Conservation (phyloP, 1,140 invertebrate genomes). For the Pseudomyrmex concolor region DNA sequence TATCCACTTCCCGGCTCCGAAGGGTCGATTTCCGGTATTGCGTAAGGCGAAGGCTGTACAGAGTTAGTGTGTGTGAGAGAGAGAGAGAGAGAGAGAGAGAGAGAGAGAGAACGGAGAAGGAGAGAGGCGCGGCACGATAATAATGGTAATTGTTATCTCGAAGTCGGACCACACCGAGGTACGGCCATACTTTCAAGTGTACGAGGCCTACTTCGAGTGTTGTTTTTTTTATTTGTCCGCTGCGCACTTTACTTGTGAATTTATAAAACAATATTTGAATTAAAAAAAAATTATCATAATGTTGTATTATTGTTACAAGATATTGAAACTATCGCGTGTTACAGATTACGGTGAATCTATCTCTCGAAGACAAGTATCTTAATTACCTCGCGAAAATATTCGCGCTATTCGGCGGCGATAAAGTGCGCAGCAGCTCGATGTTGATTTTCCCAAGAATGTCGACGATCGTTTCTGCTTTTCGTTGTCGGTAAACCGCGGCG, state of each 20-base stretch:
- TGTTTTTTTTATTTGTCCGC: not conserved
- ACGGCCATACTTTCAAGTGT: not conserved
- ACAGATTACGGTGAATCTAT: too few relatives aligned
- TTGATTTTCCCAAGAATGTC: constrained; percentile 60
- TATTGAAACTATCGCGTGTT: too few relatives aligned
- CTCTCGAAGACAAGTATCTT: too few relatives aligned
- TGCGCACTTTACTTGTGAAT: too few relatives aligned
- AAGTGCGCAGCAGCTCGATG: constrained; percentile 30
- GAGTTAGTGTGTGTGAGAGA: constrained; percentile 35
- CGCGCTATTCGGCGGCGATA: constrained; percentile 23
- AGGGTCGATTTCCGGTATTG: constrained; percentile 71
- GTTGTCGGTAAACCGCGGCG: not conserved
- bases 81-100: not conserved
- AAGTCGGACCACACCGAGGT: constrained; percentile 42
- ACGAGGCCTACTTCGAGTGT: not conserved
- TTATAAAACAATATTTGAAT: too few relatives aligned
- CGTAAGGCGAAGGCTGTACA: constrained; percentile 58
- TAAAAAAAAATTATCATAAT: too few relatives aligned
- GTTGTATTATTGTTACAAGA: too few relatives aligned
- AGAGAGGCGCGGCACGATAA: constrained; percentile 54
- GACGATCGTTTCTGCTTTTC: constrained; percentile 55
- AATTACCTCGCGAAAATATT: constrained; percentile 10
- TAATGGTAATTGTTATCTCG: constrained; percentile 67
- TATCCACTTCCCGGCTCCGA: constrained; percentile 61
- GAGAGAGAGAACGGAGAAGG: constrained; percentile 16